Evolutionary conservation across 1,140 invertebrate species (phyloP).

Genomic region (Pantala flavescens): DNA sequence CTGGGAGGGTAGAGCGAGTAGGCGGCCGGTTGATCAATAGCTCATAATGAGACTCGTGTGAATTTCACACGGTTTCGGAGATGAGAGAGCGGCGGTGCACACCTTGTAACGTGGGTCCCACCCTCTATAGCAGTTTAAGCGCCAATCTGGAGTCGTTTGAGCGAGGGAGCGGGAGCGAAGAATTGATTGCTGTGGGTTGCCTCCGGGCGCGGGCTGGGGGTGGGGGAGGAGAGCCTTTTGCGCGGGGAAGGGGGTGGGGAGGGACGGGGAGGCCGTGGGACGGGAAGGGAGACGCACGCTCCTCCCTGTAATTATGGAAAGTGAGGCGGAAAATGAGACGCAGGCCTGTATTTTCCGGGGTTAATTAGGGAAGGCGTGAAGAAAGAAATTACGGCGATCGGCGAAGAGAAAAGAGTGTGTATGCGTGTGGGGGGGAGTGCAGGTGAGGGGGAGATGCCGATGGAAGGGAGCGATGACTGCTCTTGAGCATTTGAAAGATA

Average conservation of each 20-base stretch:
- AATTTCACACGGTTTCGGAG: conserved; percentile 8
- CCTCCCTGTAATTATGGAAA: conserved; percentile 9
- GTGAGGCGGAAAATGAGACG: conserved; percentile 7
- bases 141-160: not conserved
- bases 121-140: not conserved
- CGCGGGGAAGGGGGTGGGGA: not conserved
- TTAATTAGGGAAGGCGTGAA: conserved; percentile 9
- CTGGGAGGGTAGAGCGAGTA: not conserved
- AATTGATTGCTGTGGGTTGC: not conserved
- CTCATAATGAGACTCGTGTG: conserved; percentile 8
- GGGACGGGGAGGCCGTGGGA: not conserved
- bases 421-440: not conserved
- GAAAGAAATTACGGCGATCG: conserved; percentile 5
- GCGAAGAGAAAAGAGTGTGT: not conserved
- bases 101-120: not conserved
- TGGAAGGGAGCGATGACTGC: not conserved
- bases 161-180: not conserved
- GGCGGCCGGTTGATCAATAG: conserved; percentile 6
- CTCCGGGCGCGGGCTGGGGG: not conserved
- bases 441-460: not conserved
- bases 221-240: not conserved
- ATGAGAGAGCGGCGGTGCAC: not conserved
- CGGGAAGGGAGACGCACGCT: not conserved
- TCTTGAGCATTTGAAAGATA: too few species aligned
- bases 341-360: conserved; percentile 7